Conservation (phyloP, 2,797 vertebrate species). For the Rhinoraja longicauda region DNA sequence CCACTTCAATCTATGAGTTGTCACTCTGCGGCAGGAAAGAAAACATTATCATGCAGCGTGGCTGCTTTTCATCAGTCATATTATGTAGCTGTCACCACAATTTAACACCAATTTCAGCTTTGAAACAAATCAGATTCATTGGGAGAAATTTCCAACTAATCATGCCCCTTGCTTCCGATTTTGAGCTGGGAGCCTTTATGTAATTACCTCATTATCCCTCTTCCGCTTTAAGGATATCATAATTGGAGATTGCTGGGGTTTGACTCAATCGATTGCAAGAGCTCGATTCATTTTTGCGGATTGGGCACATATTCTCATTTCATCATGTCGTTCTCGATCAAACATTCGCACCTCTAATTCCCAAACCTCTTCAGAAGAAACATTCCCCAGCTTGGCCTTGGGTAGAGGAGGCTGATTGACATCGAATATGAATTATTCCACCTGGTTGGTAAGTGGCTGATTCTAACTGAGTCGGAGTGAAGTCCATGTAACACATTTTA, state of each 20-base stretch:
- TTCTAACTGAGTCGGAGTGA: not conserved
- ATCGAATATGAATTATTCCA: not conserved
- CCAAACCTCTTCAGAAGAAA: not conserved
- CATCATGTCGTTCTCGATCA: not conserved
- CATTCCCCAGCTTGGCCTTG: not conserved
- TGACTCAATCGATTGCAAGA: not conserved
- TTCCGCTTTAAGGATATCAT: not conserved
- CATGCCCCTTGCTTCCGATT: not conserved
- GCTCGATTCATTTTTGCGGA: not conserved
- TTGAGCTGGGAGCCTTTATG: not conserved
- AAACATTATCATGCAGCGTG: not conserved
- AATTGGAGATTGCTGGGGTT: not conserved
- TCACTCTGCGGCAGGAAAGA: not conserved
- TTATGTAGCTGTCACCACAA: conserved; percentile 26
- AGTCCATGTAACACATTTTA: not conserved
- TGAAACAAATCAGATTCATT: not conserved
- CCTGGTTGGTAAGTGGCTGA: not conserved
- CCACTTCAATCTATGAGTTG: conserved; percentile 11
- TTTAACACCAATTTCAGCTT: conserved; percentile 14
- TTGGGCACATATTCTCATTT: not conserved
- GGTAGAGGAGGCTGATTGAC: not conserved
- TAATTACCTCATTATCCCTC: not conserved
- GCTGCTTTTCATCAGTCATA: not conserved
- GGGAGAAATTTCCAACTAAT: conserved; percentile 25
- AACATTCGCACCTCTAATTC: not conserved